These are phyloP conservation scores for Drosophila merina DNA, from an alignment of 2,888 invertebrate species.

Conservation along the genomic window DNA sequence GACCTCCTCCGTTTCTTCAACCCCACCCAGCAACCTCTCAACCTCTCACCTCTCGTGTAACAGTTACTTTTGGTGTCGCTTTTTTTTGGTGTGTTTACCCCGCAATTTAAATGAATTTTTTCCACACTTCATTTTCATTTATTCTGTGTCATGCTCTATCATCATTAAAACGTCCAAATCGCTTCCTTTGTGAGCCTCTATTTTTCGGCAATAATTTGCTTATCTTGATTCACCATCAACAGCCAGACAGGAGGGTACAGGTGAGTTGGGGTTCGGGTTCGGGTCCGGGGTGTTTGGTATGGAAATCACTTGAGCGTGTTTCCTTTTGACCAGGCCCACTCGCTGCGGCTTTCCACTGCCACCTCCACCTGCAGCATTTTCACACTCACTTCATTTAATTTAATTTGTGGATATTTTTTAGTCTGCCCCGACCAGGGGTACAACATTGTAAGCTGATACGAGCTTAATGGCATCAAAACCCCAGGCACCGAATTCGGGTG, in stretches of 20 bases:
- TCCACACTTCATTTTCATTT: conserved; percentile 61
- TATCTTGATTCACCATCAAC: conserved; percentile 75
- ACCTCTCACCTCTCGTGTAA: conserved; percentile 3
- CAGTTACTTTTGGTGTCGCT: conserved; percentile 8
- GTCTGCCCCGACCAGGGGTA: conserved; percentile 25
- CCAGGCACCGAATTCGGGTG: conserved; percentile 15
- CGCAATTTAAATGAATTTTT: conserved; percentile 59
- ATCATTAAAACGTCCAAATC: conserved; percentile 76
- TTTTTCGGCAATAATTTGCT: conserved; percentile 77
- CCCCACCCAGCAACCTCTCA: neutral
- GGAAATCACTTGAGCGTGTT: conserved; percentile 80
- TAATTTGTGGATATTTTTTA: conserved; percentile 75
- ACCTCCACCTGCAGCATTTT: conserved; percentile 56
- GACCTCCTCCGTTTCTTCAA: neutral
- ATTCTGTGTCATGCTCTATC: conserved; percentile 79
- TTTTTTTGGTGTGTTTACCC: conserved; percentile 32
- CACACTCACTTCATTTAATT: conserved; percentile 79
- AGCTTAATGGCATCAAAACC: conserved; percentile 63
- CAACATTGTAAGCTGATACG: conserved; percentile 60
- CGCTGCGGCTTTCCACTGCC: conserved; percentile 50
- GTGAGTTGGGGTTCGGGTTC: conserved; percentile 9
- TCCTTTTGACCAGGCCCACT: conserved; percentile 65
- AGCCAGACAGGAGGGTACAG: conserved; percentile 47
- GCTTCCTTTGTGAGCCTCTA: conserved; percentile 71
- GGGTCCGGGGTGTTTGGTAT: conserved; percentile 43